Base-by-base conservation (phyloP, 2,888 invertebrate species). In the Pterostichus niger region DNA sequence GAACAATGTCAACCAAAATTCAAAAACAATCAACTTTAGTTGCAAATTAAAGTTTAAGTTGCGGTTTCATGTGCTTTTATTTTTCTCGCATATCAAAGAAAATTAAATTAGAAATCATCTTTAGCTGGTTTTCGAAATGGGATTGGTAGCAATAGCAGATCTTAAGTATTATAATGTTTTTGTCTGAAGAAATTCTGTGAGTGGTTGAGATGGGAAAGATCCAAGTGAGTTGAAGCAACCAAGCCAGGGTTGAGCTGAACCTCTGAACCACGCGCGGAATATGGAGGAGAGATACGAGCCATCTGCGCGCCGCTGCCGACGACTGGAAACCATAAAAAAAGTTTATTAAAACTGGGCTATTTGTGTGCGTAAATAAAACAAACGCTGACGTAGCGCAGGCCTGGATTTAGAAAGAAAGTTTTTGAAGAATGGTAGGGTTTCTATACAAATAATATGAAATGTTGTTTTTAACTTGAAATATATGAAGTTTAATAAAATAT, bases 331-430 rank as follows among this genome's bases (percentile, higher is more conserved):
- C 81, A 71, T 81, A 81, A 81, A 81, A 81, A 81, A 81, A 81
- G 81, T 81, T 81, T 81, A 81, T 81, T 81, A 81, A 79, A 79
- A 73, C 81, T 52, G 52, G 71, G 71, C 81, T 81, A 81, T 81
- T 81, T 81, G 81, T 81, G 81, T 56, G 81, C 73, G 81, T 81
- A 81, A 81, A 81, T 81, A 71, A 81, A 81, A 81, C 81, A 81
- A 81, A 71, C 68, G 44, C 73, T 54, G 73, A 54, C 81, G 15
- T 68, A 11, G 40, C 0, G 10, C 54, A 52, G 35, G 71, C 17
- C 81, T 35, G 54, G 61, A 68, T 64, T 79, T 64, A 64, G 79
- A 46, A 6, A 10, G 17, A 54, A 31, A 64, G 40, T 40, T 13
- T n/a, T 49, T 11, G 0, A 49, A 49, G 24, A 24, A 24, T 24